Conservation (phyloP, 1,140 invertebrate genomes). For the Sarcophaga peregrina region DNA sequence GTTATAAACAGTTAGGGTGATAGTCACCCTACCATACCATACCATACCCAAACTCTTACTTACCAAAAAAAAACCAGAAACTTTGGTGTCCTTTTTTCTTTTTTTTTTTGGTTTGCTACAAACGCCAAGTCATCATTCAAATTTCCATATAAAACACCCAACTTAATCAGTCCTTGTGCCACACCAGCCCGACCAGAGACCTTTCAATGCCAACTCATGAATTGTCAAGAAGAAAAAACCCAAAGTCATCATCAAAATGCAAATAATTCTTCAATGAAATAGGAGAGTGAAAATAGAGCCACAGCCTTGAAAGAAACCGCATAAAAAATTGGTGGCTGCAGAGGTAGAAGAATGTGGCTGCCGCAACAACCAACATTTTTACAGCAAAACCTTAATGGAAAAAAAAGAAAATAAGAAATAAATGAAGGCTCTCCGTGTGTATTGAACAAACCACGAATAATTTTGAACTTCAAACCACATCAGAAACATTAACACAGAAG, state of each 20-base stretch:
- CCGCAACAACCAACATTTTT: background rate
- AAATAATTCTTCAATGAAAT: constrained; percentile 3
- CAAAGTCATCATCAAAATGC: constrained; percentile 41
- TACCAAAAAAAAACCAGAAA: no score
- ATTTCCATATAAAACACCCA: background rate
- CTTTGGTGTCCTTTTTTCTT: no score
- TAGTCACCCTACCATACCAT: no score
- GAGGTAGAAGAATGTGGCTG: background rate
- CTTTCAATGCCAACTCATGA: constrained; percentile 17
- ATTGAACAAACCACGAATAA: constrained; percentile 2
- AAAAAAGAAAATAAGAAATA: background rate
- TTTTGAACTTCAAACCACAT: constrained; percentile 15
- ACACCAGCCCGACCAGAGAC: background rate
- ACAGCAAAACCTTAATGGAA: background rate
- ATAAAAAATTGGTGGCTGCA: background rate
- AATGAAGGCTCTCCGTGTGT: background rate
- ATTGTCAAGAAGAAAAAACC: constrained; percentile 12
- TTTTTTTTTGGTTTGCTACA: no score
- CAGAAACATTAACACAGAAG: background rate
- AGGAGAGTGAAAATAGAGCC: no score
- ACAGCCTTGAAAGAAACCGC: background rate
- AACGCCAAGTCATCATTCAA: background rate
- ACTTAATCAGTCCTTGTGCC: background rate
- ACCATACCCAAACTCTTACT: no score
- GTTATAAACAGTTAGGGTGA: no score